A percentile compares a stretch with the other conserved stretches of the same genome.
These are phyloP conservation scores for Drosophila rhopaloa DNA, from an alignment of 1,140 invertebrate species.

Conservation along the genomic window DNA sequence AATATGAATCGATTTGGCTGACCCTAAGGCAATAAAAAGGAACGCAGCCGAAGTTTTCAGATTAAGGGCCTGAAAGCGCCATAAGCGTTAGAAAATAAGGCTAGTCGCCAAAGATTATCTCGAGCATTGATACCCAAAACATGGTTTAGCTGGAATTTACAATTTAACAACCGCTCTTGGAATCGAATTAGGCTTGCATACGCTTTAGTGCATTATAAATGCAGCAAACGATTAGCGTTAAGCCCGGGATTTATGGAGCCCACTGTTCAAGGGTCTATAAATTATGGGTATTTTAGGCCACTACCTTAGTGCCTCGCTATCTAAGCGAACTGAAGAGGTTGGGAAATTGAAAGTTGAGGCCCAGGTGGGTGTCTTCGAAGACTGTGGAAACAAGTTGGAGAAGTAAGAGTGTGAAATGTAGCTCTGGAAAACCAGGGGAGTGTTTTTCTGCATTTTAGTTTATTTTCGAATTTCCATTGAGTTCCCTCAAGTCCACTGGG, in stretches of 20 bases:
- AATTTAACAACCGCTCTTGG: constrained; percentile 64
- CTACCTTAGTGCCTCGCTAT: constrained; percentile 5
- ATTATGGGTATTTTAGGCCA: constrained; percentile 59
- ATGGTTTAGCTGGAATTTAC: constrained; percentile 58
- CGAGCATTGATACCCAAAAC: constrained; percentile 52
- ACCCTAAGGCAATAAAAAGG: constrained; percentile 29
- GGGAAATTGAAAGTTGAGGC: constrained; percentile 14
- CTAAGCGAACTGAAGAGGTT: constrained; percentile 24
- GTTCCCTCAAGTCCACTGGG: constrained; percentile 24
- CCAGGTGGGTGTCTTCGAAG: constrained; percentile 11
- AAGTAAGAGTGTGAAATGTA: constrained; percentile 22
- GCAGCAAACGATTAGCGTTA: constrained; percentile 74
- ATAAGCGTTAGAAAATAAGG: constrained; percentile 46
- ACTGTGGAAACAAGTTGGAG: not conserved
- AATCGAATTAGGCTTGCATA: constrained; percentile 30
- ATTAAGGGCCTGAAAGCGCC: constrained; percentile 47
- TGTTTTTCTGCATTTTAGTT: constrained; percentile 18
- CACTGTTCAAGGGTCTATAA: constrained; percentile 40
- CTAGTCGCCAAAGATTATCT: constrained; percentile 64
- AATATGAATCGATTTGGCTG: constrained; percentile 61
- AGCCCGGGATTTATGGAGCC: constrained; percentile 68
- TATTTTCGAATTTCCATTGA: not conserved
- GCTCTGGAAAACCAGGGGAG: not conserved
- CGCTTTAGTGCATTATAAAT: constrained; percentile 65
- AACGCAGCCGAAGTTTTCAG: constrained; percentile 39